Conservation (phyloP, 2,888 invertebrate species). For the Fissipunctia ypsillon region DNA sequence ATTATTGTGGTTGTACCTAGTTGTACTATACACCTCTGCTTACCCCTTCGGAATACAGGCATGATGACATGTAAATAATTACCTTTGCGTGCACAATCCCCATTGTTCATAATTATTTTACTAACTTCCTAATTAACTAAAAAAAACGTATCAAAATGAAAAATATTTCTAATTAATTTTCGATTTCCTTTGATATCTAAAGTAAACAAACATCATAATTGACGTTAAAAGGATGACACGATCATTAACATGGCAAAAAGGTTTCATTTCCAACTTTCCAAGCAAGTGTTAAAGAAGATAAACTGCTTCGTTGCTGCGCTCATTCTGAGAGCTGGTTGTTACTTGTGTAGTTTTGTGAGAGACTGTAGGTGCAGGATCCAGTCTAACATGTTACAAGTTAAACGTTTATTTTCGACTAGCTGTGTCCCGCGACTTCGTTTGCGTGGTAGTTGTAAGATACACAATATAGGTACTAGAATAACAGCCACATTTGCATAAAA, state of each 20-base stretch:
- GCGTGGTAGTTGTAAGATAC: too few relatives aligned
- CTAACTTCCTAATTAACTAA: not conserved
- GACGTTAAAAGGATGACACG: not conserved
- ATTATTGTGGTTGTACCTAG: too few relatives aligned
- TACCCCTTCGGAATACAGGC: not conserved
- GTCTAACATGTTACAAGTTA: not conserved
- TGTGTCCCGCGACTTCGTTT: too few relatives aligned
- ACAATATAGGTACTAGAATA: too few relatives aligned
- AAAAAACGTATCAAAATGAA: slow-evolving; percentile 13
- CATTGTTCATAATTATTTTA: slow-evolving; percentile 70
- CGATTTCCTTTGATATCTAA: not conserved
- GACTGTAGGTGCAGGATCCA: not conserved
- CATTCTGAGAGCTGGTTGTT: too few relatives aligned
- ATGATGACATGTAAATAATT: slow-evolving; percentile 31
- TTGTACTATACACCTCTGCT: too few relatives aligned
- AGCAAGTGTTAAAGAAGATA: not conserved
- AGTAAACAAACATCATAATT: slow-evolving; percentile 30
- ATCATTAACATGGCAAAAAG: not conserved
- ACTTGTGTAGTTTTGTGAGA: not conserved
- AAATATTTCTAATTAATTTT: slow-evolving; percentile 15
- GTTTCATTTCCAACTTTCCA: slow-evolving; percentile 3
- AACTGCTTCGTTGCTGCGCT: not conserved
- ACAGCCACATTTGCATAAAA: too few relatives aligned
- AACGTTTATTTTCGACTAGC: not conserved
- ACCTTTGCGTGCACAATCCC: slow-evolving; percentile 87